These are phyloP conservation scores for Rhynchomys soricoides DNA, from an alignment of 2,113 vertebrate genomes.

Conservation along the genomic window DNA sequence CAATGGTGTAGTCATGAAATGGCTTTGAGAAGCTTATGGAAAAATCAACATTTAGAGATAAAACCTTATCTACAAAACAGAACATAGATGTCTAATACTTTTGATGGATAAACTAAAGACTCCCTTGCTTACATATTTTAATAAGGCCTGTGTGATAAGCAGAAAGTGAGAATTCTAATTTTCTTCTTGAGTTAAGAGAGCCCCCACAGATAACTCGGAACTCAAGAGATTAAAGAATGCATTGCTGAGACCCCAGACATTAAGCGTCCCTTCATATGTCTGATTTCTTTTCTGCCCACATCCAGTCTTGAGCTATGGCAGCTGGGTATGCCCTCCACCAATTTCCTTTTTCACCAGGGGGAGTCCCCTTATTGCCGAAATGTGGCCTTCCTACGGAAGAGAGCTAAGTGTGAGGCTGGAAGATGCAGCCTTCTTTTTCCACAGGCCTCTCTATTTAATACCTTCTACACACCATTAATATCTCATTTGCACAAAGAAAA, in stretches of 20 bases:
- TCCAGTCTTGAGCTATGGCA: neutral
- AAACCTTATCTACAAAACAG: neutral
- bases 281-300: neutral
- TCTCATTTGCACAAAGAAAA: slow-evolving; percentile 62
- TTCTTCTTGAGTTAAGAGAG: neutral
- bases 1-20: neutral
- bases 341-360: neutral
- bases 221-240: too few species aligned
- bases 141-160: neutral
- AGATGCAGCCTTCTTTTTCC: neutral
- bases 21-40: neutral
- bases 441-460: slow-evolving; percentile 1
- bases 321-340: neutral
- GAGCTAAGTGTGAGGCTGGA: neutral
- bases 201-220: neutral
- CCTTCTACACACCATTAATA: slow-evolving; percentile 51
- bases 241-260: neutral
- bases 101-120: neutral
- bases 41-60: neutral
- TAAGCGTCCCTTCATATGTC: rapidly evolving
- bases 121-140: neutral
- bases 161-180: neutral
- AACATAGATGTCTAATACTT: neutral
- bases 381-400: neutral
- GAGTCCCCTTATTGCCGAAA: neutral